Percentiles rank a stretch among this genome's conserved stretches.
Conservation (phyloP, 64 coral and sea anemone genomes). For the Cladopsammia gracilis region DNA sequence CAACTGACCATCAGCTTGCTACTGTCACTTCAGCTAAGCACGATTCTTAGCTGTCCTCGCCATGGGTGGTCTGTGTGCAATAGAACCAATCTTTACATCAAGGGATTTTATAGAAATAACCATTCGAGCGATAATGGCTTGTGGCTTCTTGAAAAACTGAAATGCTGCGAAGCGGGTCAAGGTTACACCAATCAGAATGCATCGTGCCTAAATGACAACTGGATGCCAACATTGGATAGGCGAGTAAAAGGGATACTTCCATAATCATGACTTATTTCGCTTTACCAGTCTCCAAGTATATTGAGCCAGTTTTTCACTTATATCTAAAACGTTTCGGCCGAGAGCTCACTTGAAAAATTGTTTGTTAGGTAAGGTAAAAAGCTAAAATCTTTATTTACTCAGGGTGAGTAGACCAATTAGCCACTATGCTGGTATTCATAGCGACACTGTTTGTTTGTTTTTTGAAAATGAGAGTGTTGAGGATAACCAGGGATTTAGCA, state of each 20-base stretch:
- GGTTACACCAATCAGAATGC: neutral
- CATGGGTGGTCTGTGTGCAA: neutral
- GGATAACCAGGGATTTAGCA: too few species aligned
- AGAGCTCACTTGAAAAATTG: too few species aligned
- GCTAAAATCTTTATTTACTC: too few species aligned
- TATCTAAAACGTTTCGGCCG: too few species aligned
- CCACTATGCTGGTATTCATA: too few species aligned
- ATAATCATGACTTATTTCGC: neutral
- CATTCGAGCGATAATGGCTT: neutral
- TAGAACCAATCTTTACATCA: neutral
- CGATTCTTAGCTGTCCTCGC: neutral
- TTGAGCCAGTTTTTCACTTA: too few species aligned
- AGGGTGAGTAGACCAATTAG: too few species aligned
- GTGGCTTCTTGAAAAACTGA: neutral
- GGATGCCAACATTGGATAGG: neutral
- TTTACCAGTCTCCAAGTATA: neutral
- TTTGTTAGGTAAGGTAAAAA: too few species aligned
- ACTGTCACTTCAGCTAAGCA: neutral
- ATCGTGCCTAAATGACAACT: neutral
- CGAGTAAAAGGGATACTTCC: neutral
- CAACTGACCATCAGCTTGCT: neutral
- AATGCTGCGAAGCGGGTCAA: neutral
- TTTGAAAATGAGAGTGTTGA: too few species aligned
- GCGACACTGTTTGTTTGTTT: too few species aligned
- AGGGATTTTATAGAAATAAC: neutral